Evolutionary conservation across 2,888 invertebrate genomes (phyloP).

Genomic region (Drosophila percnosoma): DNA sequence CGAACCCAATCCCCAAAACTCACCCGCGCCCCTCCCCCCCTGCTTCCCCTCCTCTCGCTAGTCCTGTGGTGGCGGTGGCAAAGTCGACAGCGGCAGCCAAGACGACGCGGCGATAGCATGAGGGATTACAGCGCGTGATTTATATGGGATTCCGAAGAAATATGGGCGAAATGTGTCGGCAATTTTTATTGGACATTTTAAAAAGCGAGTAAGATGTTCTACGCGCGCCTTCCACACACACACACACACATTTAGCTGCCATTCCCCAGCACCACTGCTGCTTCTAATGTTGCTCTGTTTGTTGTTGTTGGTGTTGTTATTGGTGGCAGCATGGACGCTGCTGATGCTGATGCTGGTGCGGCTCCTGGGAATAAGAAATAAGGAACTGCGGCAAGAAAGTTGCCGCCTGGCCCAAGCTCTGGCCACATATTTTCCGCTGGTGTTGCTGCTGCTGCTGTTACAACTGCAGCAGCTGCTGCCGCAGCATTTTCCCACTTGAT

Average conservation of each 20-base stretch:
- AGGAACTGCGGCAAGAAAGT: constrained; percentile 76
- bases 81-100: constrained; percentile 63
- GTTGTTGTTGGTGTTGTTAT: constrained; percentile 33
- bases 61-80: constrained; percentile 48
- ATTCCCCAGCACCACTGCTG: constrained; percentile 19
- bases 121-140: constrained; percentile 85
- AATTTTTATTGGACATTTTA: constrained; percentile 86
- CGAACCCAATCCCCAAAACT: constrained; percentile 15
- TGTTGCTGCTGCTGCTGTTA: constrained; percentile 28
- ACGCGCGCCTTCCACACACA: constrained; percentile 61
- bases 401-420: constrained; percentile 38
- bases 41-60: neutral
- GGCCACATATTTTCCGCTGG: constrained; percentile 68
- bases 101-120: constrained; percentile 84
- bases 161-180: constrained; percentile 86
- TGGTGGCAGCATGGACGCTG: constrained; percentile 31
- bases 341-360: constrained; percentile 44
- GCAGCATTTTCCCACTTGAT: constrained; percentile 78
- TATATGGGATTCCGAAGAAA: constrained; percentile 86
- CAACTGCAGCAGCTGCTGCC: constrained; percentile 60
- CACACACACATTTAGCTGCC: neutral
- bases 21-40: neutral
- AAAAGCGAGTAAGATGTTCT: constrained; percentile 85
- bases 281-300: constrained; percentile 54
- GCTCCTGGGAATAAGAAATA: constrained; percentile 80